Evolutionary conservation across 2,888 invertebrate genomes (phyloP).

Genomic region (Cantharis rustica): DNA sequence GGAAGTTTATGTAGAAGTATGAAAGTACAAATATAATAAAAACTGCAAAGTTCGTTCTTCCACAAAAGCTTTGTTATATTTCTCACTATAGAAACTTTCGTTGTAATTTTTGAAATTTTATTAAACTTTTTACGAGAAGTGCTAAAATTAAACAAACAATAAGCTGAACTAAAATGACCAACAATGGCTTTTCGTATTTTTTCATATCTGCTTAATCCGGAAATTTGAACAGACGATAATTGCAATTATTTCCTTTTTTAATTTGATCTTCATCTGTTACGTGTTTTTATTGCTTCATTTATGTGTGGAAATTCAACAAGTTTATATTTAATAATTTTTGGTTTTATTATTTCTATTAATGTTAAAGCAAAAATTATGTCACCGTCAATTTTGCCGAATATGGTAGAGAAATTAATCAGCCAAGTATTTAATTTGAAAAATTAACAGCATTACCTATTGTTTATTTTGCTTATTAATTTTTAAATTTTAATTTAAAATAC

Average conservation of each 20-base stretch:
- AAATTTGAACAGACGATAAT: neutral
- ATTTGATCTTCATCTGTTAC: too few relatives aligned
- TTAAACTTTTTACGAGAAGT: neutral
- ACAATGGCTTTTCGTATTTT: neutral
- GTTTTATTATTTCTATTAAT: too few relatives aligned
- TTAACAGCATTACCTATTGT: too few relatives aligned
- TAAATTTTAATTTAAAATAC: too few relatives aligned
- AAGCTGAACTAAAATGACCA: neutral
- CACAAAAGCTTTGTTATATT: neutral
- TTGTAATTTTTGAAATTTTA: neutral
- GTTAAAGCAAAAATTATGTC: too few relatives aligned
- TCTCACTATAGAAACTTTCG: neutral
- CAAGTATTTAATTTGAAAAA: too few relatives aligned
- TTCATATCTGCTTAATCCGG: neutral
- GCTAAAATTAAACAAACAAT: neutral
- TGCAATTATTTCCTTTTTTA: neutral
- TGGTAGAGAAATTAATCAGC: too few relatives aligned
- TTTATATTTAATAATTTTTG: too few relatives aligned
- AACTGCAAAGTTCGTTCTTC: neutral
- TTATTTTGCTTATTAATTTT: too few relatives aligned
- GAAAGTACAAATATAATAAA: neutral
- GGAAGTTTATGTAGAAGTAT: neutral
- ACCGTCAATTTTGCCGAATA: too few relatives aligned
- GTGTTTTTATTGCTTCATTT: too few relatives aligned
- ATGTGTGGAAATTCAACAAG: too few relatives aligned